A percentile compares a stretch with the other conserved stretches of the same genome.
Evolutionary conservation across 1,140 invertebrate species (phyloP).

Genomic region (Halesus radiatus): DNA sequence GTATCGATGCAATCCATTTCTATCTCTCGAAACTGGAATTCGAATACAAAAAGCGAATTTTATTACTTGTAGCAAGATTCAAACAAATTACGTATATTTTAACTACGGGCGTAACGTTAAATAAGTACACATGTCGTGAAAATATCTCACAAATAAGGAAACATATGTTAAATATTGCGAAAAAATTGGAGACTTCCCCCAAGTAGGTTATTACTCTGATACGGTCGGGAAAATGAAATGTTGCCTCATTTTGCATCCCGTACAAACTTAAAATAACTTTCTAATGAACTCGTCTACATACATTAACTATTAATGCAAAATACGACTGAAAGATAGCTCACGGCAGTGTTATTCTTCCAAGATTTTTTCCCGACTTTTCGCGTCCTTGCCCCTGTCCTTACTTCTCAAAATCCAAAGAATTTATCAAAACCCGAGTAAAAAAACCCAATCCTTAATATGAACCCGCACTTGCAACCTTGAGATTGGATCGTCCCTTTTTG

Average conservation of each 20-base stretch:
- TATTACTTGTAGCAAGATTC: no score
- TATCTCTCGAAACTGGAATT: no score
- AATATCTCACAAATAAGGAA: no score
- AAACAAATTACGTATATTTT: no score
- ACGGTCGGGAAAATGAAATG: slow-evolving; percentile 26
- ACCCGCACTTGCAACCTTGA: no score
- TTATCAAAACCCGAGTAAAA: background rate
- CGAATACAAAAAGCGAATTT: no score
- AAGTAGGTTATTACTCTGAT: background rate
- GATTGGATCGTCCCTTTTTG: background rate
- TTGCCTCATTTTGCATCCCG: slow-evolving; percentile 26
- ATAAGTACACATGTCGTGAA: no score
- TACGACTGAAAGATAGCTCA: slow-evolving; percentile 20
- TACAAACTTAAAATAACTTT: slow-evolving; percentile 28
- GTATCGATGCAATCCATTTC: no score
- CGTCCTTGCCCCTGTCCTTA: background rate
- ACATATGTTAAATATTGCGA: no score
- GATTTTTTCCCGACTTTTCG: slow-evolving; percentile 21
- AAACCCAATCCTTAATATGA: background rate
- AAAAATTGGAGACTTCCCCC: slow-evolving; percentile 15
- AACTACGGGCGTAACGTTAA: no score
- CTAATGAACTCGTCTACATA: slow-evolving; percentile 30
- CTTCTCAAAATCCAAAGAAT: background rate
- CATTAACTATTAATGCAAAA: slow-evolving; percentile 22
- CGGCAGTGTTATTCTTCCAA: slow-evolving; percentile 19